These are phyloP conservation scores for Cryptotis parvus DNA, from an alignment of 2,113 vertebrate species.

Conservation along the genomic window DNA sequence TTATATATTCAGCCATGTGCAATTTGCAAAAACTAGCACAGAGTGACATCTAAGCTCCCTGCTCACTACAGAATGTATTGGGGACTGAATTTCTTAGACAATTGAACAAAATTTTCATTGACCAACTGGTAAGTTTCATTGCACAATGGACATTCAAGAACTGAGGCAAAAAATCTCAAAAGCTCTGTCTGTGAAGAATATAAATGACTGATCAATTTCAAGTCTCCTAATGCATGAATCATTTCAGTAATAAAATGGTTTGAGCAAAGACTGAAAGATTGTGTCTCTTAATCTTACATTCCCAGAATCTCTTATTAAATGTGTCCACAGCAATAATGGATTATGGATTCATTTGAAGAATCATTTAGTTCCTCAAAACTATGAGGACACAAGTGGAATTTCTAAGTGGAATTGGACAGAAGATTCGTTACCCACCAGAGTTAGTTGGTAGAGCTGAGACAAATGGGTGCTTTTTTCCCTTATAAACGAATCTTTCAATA, in stretches of 20 bases:
- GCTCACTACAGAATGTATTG: slow-evolving; percentile 18
- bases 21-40: slow-evolving; percentile 9
- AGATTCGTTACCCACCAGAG: slow-evolving; percentile 64
- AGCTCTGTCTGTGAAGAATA: slow-evolving; percentile 4
- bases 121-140: slow-evolving; percentile 53
- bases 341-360: slow-evolving; percentile 82
- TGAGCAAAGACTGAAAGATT: slow-evolving; percentile 60
- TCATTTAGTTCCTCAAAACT: slow-evolving; percentile 72
- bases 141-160: slow-evolving; percentile 13
- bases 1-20: neutral
- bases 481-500: slow-evolving; percentile 60
- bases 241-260: slow-evolving; percentile 67
- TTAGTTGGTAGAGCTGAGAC: slow-evolving; percentile 51
- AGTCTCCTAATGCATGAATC: slow-evolving; percentile 45
- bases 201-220: slow-evolving; percentile 75
- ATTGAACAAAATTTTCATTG: slow-evolving; percentile 48
- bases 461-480: slow-evolving; percentile 60
- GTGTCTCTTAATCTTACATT: slow-evolving; percentile 66
- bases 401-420: slow-evolving; percentile 57
- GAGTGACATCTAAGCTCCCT: neutral
- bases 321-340: slow-evolving; percentile 63
- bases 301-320: slow-evolving; percentile 71
- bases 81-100: slow-evolving; percentile 46
- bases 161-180: slow-evolving; percentile 51
- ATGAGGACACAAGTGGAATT: slow-evolving; percentile 67